Conservation (phyloP, 2,797 vertebrate species). For the Momotus momota region DNA sequence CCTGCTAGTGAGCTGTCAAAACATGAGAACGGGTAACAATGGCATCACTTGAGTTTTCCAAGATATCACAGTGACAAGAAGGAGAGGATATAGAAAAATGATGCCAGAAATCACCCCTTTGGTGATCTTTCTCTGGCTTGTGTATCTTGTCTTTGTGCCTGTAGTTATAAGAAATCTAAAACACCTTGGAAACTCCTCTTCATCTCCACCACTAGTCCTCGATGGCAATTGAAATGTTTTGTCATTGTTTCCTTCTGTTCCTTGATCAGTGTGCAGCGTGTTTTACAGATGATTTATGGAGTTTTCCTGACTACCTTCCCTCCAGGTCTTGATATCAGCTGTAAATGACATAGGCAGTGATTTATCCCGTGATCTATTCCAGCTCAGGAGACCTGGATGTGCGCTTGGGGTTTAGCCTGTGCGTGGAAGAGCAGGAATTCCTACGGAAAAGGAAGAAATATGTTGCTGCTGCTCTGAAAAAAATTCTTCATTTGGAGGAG, state of each 20-base stretch:
- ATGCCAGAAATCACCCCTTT: neutral
- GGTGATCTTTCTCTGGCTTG: neutral
- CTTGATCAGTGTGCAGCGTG: neutral
- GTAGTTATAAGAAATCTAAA: neutral
- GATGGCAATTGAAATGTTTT: neutral
- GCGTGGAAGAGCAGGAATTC: constrained; percentile 80
- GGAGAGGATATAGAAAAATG: neutral
- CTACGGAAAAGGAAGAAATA: constrained; percentile 81
- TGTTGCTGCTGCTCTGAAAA: constrained; percentile 80
- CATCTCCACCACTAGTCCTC: neutral
- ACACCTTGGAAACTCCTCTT: neutral
- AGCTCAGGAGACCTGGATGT: constrained; percentile 79
- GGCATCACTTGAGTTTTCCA: neutral
- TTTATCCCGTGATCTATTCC: neutral
- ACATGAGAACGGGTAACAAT: neutral
- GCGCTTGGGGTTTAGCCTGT: constrained; percentile 82
- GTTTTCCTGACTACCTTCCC: neutral
- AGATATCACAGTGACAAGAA: neutral
- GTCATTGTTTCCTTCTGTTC: neutral
- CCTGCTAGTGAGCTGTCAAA: neutral
- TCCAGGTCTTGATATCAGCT: neutral
- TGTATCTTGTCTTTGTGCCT: neutral
- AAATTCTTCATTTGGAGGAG: constrained; percentile 77
- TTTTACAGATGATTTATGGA: neutral
- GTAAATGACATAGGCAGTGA: neutral